Evolutionary conservation across 2,113 vertebrate genomes (phyloP).

Genomic region (Notothenia coriiceps): DNA sequence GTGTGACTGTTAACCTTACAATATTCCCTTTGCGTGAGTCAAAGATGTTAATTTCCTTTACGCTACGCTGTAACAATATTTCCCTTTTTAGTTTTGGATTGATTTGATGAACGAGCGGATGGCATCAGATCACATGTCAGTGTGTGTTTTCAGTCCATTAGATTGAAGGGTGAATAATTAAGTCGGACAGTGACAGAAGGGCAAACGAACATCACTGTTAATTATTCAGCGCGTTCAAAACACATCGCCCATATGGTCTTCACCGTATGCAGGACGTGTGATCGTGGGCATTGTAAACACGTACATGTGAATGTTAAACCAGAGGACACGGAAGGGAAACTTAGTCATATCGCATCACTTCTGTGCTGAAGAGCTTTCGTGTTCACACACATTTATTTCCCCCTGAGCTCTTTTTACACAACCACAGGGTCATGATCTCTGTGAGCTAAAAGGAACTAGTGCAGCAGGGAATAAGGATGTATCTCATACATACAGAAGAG

Average conservation of each 20-base stretch:
- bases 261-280: conserved; percentile 31
- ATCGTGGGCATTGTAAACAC: neutral
- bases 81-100: conserved; percentile 21
- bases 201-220: conserved; percentile 65
- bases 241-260: conserved; percentile 63
- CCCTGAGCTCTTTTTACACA: conserved; percentile 8
- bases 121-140: conserved; percentile 17
- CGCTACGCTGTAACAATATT: neutral
- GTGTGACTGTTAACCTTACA: conserved; percentile 39
- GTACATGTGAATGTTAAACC: conserved; percentile 16
- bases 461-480: conserved; percentile 2
- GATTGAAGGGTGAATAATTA: conserved; percentile 75
- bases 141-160: conserved; percentile 38
- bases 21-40: conserved; percentile 27
- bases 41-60: conserved; percentile 16
- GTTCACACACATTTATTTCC: conserved; percentile 28
- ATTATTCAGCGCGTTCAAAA: conserved; percentile 74
- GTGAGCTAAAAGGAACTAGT: conserved; percentile 18
- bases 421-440: conserved; percentile 14
- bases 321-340: conserved; percentile 20
- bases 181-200: conserved; percentile 70
- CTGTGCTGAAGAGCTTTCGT: conserved; percentile 25
- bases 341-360: conserved; percentile 22
- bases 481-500: conserved; percentile 4
- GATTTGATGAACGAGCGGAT: conserved; percentile 16